Conservation (phyloP, 2,113 vertebrate genomes). For the Takifugu bimaculatus region DNA sequence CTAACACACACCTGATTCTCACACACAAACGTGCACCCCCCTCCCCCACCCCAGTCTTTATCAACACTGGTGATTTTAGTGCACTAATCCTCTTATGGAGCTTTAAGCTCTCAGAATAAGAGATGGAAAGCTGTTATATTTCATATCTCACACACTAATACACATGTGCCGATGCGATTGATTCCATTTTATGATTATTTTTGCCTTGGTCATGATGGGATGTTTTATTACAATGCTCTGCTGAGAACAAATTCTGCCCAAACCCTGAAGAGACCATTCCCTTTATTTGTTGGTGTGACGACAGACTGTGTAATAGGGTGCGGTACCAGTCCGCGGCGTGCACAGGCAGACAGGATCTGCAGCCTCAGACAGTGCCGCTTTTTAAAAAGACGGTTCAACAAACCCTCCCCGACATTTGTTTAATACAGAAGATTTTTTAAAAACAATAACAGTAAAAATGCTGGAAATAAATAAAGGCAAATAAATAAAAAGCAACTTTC, state of each 20-base stretch:
- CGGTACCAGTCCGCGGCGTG: conserved; percentile 63
- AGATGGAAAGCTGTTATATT: conserved; percentile 67
- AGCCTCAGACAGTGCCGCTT: too few species aligned
- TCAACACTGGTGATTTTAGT: conserved; percentile 67
- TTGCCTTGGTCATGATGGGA: conserved; percentile 48
- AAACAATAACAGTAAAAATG: too few species aligned
- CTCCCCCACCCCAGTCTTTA: conserved; percentile 41
- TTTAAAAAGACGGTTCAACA: too few species aligned
- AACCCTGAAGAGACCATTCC: background rate
- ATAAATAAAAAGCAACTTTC: too few species aligned
- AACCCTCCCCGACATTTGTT: too few species aligned
- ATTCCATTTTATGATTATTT: conserved; percentile 52
- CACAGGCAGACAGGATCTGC: conserved; percentile 15
- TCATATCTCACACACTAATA: conserved; percentile 33
- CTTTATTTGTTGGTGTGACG: conserved; percentile 44
- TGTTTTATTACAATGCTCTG: conserved; percentile 25
- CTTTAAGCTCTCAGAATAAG: conserved; percentile 66
- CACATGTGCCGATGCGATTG: conserved; percentile 28
- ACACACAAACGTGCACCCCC: conserved; percentile 8
- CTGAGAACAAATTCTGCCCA: conserved; percentile 6
- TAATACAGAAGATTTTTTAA: too few species aligned
- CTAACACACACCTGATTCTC: conserved; percentile 36
- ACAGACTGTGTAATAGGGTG: conserved; percentile 49
- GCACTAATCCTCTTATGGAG: conserved; percentile 73
- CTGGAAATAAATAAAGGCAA: too few species aligned